Evolutionary conservation across 2,113 vertebrate species (phyloP), one percentile per base, ranked within the genome.

Genomic region (Ascaphus truei): DNA sequence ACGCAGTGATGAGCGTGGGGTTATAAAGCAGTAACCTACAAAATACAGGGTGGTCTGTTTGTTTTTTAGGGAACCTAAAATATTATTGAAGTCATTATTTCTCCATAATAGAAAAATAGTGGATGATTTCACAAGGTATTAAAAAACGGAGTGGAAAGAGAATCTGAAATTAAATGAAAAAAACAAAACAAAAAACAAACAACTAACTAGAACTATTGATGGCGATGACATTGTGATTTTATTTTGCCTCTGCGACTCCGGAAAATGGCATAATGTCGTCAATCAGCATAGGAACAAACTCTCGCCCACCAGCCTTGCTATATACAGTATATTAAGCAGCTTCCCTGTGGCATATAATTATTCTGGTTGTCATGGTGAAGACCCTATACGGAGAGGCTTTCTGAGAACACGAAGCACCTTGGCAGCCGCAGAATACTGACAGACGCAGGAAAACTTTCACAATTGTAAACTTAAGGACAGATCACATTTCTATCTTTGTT

Each of bases 291-390:
- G 47, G 39, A 36, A 61, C 60, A 61, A 9, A 30, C 52, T 48
- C 33, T 71, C 67, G 67, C 67, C 67, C 67, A 71, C 67, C 67
- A 60, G 45, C 25, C 41, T 26, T 37, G 30, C 55, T 68, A 68
- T 68, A 48, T 62, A 61, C 45, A 30, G 29, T 52, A 29, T 69
- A 51, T 60, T 69, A 69, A 60, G 45, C 39, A 48, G 33, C 56
- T 50, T 71, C 31, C 57, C 56, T 22, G 52, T 61, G 56, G 57
- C 23, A 23, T 50, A 57, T 61, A 71, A 71, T 71, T 71, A 71
- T 71, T 71, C 56, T 9, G 2, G 67, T 71, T 71, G 56, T 57
- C 67, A 52, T 71, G 57, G 53, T 13, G 27, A 71, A 52, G 56
- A 57, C 29, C 67, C 67, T 61, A 71, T 68, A 48, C 66, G 50